These are phyloP conservation scores for Octodon degus DNA, from an alignment of 2,113 vertebrate genomes.

Conservation along the genomic window DNA sequence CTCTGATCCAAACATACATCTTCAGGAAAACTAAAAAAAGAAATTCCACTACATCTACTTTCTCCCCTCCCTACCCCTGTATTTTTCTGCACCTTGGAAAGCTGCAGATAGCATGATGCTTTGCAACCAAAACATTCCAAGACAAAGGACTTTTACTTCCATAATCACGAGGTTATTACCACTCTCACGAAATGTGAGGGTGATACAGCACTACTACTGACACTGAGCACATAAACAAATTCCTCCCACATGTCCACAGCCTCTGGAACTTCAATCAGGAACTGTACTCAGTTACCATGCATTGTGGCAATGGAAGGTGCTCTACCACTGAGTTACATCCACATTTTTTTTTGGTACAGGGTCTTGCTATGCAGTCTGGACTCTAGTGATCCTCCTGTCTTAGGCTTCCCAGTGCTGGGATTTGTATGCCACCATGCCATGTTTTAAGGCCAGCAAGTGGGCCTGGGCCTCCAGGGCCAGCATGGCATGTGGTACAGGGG, in stretches of 20 bases:
- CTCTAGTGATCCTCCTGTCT: too few species aligned
- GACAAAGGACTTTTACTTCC: not conserved
- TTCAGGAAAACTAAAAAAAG: not conserved
- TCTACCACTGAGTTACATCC: too few species aligned
- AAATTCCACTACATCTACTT: accelerated
- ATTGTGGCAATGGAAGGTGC: not conserved
- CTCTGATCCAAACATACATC: too few species aligned
- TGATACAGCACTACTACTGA: accelerated
- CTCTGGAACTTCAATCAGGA: not conserved
- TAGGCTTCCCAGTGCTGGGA: too few species aligned
- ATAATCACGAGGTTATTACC: not conserved
- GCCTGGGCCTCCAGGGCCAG: too few species aligned
- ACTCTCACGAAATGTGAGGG: not conserved
- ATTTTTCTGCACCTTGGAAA: not conserved
- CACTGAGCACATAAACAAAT: accelerated
- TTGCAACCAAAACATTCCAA: not conserved
- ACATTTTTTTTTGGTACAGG: too few species aligned
- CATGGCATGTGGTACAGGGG: too few species aligned
- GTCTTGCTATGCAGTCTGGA: too few species aligned
- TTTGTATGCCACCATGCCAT: too few species aligned
- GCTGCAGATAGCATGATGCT: not conserved
- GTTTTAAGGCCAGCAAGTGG: too few species aligned
- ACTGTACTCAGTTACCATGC: too few species aligned
- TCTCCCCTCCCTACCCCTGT: not conserved
- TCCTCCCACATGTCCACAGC: not conserved